Percentiles rank a stretch among this genome's conserved stretches.
These are phyloP conservation scores for Drosophila gunungcola DNA, from an alignment of 1,140 invertebrate genomes.

Conservation along the genomic window DNA sequence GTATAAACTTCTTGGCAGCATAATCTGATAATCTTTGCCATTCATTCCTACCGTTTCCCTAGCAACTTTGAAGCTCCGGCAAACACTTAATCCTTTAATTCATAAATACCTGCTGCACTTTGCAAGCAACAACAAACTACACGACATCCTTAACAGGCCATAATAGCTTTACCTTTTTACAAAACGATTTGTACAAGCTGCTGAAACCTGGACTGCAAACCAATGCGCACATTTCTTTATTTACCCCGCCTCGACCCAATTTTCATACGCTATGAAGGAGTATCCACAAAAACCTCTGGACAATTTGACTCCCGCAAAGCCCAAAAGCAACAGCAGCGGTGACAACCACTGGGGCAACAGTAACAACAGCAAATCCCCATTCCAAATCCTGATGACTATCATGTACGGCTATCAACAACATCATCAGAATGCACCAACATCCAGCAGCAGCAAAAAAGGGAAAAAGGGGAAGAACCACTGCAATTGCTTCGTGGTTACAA, in stretches of 20 bases:
- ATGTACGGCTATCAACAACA: conserved; percentile 78
- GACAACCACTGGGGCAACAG: conserved; percentile 26
- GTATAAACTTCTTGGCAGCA: too few relatives aligned
- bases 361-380: conserved; percentile 31
- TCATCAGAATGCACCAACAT: conserved; percentile 74
- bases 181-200: conserved; percentile 54
- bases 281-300: conserved; percentile 52
- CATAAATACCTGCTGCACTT: conserved; percentile 27
- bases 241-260: not conserved
- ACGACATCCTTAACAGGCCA: conserved; percentile 8
- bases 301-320: conserved; percentile 56
- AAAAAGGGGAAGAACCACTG: conserved; percentile 55
- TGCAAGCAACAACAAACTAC: conserved; percentile 6
- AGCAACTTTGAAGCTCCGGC: not conserved
- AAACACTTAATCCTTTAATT: conserved; percentile 31
- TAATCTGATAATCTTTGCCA: too few relatives aligned
- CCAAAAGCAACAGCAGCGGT: conserved; percentile 20
- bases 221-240: conserved; percentile 47
- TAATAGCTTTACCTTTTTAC: conserved; percentile 44
- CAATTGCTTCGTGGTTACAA: conserved; percentile 76
- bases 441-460: conserved; percentile 29
- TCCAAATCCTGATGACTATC: conserved; percentile 66
- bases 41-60: not conserved
- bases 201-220: conserved; percentile 31
- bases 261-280: conserved; percentile 1